Evolutionary conservation across 2,113 vertebrate species (phyloP), one percentile per base, ranked within the genome.

Genomic region (Corythornis cristatus): DNA sequence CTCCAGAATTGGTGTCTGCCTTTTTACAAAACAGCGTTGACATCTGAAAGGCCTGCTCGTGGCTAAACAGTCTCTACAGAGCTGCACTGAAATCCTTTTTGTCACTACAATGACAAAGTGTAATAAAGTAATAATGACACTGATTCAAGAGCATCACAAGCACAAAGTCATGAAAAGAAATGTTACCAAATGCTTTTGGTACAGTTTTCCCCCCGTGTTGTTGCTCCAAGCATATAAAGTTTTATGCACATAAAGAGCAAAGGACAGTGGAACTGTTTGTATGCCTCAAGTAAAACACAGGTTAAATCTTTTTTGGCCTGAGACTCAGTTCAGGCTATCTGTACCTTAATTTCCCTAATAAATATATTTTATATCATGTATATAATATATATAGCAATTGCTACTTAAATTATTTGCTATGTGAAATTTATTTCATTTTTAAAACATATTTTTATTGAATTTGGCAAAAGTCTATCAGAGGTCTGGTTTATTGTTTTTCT

Each of bases 121-220:
- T 76, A 87, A 79, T 53, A 83, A 92, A 94, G 66, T 42, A 90
- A 79, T 88, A 90, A 96, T 70, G 62, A 85, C 57, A 76, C 33
- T 42, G 46, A 79, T 89, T 92, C 7, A 4, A 82, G 33, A 92
- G 9, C 54, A 35, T 77, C 15, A 42, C 40, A 88, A 82, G 33
- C 54, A 64, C 15, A 51, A 87, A 90, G 43, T 48, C 18, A 73
- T 64, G 66, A 89, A 89, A 93, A 91, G n/a, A 76, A 92, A 54
- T 20, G 8, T 50, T 79, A 18, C 51, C 12, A 40, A 82, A 56
- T 3, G 3, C 4, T 87, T 89, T 78, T 50, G n/a, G 42, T 33
- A 26, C 18, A 37, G 37, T 57, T 86, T 75, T 70, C 29, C 25
- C 20, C 13, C 20, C 53, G 31, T 35, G 50, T 14, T 85, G 35